Evolutionary conservation across 1,140 invertebrate genomes (phyloP), one percentile per base, ranked within the genome.

Genomic region (Formica exsecta): DNA sequence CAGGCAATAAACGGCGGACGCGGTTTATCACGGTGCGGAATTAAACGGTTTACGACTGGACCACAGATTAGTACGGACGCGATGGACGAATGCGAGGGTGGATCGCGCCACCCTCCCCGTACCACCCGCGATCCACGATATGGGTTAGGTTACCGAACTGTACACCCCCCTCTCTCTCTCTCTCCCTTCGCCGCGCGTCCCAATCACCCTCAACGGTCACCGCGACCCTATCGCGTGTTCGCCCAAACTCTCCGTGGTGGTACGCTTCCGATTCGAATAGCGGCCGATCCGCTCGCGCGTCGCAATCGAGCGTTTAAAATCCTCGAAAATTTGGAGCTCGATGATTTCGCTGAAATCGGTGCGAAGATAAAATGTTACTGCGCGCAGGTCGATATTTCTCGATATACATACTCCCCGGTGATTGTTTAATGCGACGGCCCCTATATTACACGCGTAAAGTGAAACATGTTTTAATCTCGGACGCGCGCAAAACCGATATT

Each of bases 31-130:
- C 94, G 92, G 94, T 94, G 94, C 94, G 94, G 94, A 95, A 95
- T 95, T 94, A 95, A 95, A 95, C 94, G 93, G 93, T 95, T 95
- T 95, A 95, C 93, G 94, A 95, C 93, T 95, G 93, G 92, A 94
- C 94, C 93, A 93, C 94, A 94, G 94, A 95, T 95, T 94, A 95
- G 94, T 95, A 92, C 92, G 91, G 92, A 92, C 91, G 93, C 92
- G 93, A 94, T 93, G 93, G 92, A 93, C 92, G 93, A 93, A 93
- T 89, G 89, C 80, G 87, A 88, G 89, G 89, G 89, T 91, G 84
- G 89, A 62, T 90, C 84, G 41, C 65, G 19, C 59, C 85, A 51
- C 86, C 68, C 59, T 38, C 57, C 81, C 41, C n/a, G 0, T 25
- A 2, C 79, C 59, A 44, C 62, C 36, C 44, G 9, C 65, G 25